These are phyloP conservation scores for Yoshiicerus persimilis DNA, from an alignment of 1,140 invertebrate species.

Conservation along the genomic window DNA sequence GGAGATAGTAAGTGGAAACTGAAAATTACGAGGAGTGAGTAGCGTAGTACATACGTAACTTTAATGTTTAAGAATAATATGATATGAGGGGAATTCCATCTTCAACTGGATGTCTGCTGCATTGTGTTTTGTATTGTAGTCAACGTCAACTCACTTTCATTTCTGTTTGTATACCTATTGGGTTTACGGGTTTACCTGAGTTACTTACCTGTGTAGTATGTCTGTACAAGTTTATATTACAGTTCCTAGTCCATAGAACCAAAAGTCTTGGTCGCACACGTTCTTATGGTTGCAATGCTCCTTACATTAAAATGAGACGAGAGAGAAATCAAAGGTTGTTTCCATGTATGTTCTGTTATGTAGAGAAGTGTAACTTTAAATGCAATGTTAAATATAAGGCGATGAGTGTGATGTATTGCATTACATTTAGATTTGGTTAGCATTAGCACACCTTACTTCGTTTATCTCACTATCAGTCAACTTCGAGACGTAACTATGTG, in stretches of 20 bases:
- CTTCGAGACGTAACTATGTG: background rate
- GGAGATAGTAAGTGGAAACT: background rate
- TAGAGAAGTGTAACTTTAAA: background rate
- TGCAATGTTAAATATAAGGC: background rate
- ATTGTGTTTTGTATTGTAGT: background rate
- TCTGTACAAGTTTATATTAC: background rate
- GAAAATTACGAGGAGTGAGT: background rate
- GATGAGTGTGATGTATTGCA: background rate
- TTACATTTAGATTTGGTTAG: background rate
- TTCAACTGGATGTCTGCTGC: background rate
- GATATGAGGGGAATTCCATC: conserved; percentile 15
- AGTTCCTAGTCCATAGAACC: background rate
- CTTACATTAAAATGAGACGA: background rate
- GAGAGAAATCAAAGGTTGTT: conserved; percentile 16
- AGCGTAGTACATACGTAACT: background rate
- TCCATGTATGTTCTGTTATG: background rate
- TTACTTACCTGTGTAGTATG: background rate
- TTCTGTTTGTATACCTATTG: background rate
- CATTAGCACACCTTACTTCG: background rate
- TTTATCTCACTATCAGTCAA: background rate
- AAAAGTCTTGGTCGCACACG: background rate
- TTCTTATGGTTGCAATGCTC: background rate
- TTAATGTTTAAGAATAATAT: conserved; percentile 2
- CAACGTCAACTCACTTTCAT: conserved; percentile 14
- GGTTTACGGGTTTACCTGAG: too few species aligned